These are phyloP conservation scores for Magallana angulata DNA, from an alignment of 1,140 invertebrate species.

Conservation along the genomic window DNA sequence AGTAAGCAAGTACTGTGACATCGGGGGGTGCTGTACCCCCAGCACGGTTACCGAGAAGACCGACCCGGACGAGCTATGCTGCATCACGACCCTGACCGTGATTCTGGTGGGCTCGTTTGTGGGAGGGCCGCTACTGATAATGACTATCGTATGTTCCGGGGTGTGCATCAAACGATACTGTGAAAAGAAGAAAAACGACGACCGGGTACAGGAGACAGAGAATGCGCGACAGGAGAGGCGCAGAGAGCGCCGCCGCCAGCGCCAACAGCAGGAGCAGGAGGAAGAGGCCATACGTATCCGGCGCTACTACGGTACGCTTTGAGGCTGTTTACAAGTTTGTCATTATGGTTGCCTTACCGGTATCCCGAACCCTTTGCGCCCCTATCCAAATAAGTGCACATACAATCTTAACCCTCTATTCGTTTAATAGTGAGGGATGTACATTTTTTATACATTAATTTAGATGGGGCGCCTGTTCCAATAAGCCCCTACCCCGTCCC, in stretches of 20 bases:
- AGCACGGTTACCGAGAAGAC: background rate
- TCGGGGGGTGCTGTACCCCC: slow-evolving; percentile 19
- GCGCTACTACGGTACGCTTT: background rate
- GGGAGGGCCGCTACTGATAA: slow-evolving; percentile 10
- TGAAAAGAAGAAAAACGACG: slow-evolving; percentile 7
- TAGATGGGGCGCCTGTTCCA: too few species aligned
- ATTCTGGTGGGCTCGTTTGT: slow-evolving; percentile 18
- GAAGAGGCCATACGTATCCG: background rate
- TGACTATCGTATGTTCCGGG: background rate
- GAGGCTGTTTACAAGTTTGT: too few species aligned
- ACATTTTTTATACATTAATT: too few species aligned
- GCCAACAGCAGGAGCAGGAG: background rate
- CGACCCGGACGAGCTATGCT: slow-evolving; percentile 31
- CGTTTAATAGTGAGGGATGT: too few species aligned
- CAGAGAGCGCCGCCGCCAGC: background rate
- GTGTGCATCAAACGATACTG: slow-evolving; percentile 11
- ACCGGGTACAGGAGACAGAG: background rate
- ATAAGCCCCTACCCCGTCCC: too few species aligned
- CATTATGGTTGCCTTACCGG: too few species aligned
- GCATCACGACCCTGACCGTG: background rate
- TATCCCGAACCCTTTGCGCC: background rate
- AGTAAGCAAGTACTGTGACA: slow-evolving; percentile 39
- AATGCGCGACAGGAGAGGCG: background rate
- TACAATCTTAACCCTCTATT: too few species aligned
- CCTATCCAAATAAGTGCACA: background rate